A percentile compares a stretch with the other conserved stretches of the same genome.
Conservation (phyloP, 2,113 vertebrate genomes). For the Spizaetus ornatus region DNA sequence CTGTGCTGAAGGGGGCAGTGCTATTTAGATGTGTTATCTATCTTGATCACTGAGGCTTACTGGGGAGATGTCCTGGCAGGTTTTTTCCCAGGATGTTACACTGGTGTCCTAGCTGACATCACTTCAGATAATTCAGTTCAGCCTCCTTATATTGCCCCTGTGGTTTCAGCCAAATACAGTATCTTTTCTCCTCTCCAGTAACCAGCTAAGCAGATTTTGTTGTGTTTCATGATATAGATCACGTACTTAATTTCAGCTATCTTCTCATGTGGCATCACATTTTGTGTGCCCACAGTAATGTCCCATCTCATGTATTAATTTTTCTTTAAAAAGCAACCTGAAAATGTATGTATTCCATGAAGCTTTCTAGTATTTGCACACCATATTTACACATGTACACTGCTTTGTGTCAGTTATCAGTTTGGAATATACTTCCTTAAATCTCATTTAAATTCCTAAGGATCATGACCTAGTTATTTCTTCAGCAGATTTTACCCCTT, state of each 20-base stretch:
- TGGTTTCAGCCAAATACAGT: neutral
- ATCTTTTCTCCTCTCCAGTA: neutral
- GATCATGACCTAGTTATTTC: constrained; percentile 40
- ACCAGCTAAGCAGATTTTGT: neutral
- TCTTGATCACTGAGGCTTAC: neutral
- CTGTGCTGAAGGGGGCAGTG: neutral
- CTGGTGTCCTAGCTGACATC: neutral
- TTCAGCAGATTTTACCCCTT: constrained; percentile 4
- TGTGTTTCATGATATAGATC: neutral
- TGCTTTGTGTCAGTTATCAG: neutral
- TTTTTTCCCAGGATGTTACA: neutral
- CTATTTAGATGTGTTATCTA: neutral
- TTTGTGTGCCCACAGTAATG: neutral
- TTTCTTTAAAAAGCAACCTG: neutral
- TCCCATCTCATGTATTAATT: neutral
- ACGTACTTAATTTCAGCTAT: neutral
- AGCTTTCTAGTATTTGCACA: neutral
- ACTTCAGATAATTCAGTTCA: neutral
- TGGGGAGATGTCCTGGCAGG: neutral
- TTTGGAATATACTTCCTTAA: neutral
- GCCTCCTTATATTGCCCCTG: neutral
- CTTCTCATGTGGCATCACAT: neutral
- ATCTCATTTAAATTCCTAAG: constrained; percentile 37
- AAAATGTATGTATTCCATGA: neutral
- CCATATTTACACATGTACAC: neutral